Evolutionary conservation across 2,113 vertebrate genomes (phyloP), one percentile per base, ranked within the genome.

Genomic region (Colius striatus): DNA sequence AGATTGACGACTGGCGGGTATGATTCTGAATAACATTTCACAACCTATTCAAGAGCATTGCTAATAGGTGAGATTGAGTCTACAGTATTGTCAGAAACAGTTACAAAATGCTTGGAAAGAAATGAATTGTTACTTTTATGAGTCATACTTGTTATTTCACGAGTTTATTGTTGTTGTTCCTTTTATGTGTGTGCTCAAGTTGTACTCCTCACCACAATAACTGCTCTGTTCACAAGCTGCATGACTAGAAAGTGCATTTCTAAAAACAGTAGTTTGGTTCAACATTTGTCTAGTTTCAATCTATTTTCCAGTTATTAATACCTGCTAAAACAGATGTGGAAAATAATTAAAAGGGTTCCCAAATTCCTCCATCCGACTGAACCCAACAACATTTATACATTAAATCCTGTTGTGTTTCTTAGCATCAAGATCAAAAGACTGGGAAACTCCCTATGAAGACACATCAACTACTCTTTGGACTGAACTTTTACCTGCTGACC

Each of bases 11-110:
- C 85, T 93, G 67, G 65, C 27, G 36, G 80, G 68, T 84, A 94
- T 51, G 85, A 85, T 85, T 80, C 63, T 80, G 94, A 96, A 94
- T 82, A 95, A 92, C 36, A 88, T 54, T 89, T 82, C 82, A 90
- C 20, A 26, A 62, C 65, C 63, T 82, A 76, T 80, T 90, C 89
- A 87, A 27, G 51, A 75, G 75, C 29, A 51, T 14, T 58, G 84
- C 62, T 90, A 67, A 89, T 80, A 94, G 83, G 63, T 55, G 27
- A 77, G 62, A 91, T 77, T 60, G 65, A 14, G 2, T 82, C 87
- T 92, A 71, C 26, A 38, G 29, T 48, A 74, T 7, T 65, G 25
- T 85, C 84, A 94, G 77, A 84, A 92, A 76, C 58, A 63, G 76
- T 84, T 66, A 32, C 41, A 57, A 89, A 92, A 84, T 29, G 83